Conservation (phyloP, 2,888 invertebrate genomes). For the Nebria brevicollis region DNA sequence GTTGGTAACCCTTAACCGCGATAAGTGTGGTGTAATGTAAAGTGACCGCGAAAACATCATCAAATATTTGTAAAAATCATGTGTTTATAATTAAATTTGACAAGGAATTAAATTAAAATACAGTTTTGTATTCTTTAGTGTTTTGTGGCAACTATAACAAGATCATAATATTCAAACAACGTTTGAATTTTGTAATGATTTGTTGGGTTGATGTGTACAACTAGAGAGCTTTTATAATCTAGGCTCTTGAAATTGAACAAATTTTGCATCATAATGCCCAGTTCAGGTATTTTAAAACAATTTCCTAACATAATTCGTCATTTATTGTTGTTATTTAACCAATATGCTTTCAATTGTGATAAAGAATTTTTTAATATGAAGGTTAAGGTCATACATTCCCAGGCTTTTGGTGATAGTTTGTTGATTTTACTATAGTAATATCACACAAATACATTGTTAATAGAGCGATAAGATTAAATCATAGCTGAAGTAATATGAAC, state of each 20-base stretch:
- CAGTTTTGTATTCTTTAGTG: conserved; percentile 14
- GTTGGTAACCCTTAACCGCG: conserved; percentile 41
- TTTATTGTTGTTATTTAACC: not conserved
- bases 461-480: conserved; percentile 3
- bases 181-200: conserved; percentile 15
- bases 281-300: conserved; percentile 32
- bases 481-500: conserved; percentile 6
- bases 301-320: not conserved
- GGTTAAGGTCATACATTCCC: conserved; percentile 45
- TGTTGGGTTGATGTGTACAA: conserved; percentile 27
- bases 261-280: conserved; percentile 27
- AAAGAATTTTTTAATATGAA: conserved; percentile 25
- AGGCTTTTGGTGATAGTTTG: conserved; percentile 5
- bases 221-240: conserved; percentile 16
- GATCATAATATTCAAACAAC: not conserved
- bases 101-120: conserved; percentile 11
- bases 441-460: not conserved
- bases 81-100: conserved; percentile 16
- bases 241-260: conserved; percentile 40
- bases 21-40: conserved; percentile 46
- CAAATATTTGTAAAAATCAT: conserved; percentile 34
- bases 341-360: not conserved
- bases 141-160: not conserved
- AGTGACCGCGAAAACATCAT: conserved; percentile 46
- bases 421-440: not conserved